phyloP scores from a whole-genome alignment of 2,113 vertebrate species.

The Gasterosteus nipponicus region DNA sequence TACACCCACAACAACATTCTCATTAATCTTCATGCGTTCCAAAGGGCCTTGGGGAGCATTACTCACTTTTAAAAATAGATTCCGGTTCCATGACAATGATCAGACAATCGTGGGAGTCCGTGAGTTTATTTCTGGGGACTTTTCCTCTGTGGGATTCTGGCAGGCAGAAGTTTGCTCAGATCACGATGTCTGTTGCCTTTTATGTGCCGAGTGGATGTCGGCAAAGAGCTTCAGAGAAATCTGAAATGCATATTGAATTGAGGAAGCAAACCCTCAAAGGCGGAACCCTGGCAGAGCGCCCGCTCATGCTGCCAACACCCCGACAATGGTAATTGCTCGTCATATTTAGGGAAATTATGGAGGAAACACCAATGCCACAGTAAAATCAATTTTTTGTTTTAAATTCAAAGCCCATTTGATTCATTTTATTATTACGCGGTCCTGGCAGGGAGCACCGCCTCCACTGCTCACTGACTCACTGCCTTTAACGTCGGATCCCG shows the following conservation, averaged over 20 bases:
- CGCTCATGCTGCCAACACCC: slow-evolving; percentile 58
- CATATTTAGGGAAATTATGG: slow-evolving; percentile 65
- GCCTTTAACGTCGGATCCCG: slow-evolving; percentile 42
- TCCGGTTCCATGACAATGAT: slow-evolving; percentile 30
- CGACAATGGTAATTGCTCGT: slow-evolving; percentile 73
- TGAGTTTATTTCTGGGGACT: slow-evolving; percentile 53
- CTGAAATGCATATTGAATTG: slow-evolving; percentile 72
- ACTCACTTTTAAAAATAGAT: slow-evolving; percentile 51
- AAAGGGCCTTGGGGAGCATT: slow-evolving; percentile 36
- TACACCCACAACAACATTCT: slow-evolving; percentile 30
- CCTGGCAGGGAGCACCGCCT: slow-evolving; percentile 23
- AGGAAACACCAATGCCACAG: slow-evolving; percentile 55
- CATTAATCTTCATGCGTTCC: slow-evolving; percentile 51
- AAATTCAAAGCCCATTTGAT: slow-evolving; percentile 45
- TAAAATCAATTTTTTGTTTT: slow-evolving; percentile 45
- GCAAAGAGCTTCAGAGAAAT: slow-evolving; percentile 64
- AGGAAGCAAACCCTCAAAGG: slow-evolving; percentile 66
- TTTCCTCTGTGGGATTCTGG: slow-evolving; percentile 14
- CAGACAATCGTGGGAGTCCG: slow-evolving; percentile 14
- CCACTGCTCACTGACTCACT: slow-evolving; percentile 6
- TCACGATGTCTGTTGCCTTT: slow-evolving; percentile 57
- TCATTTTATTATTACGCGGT: slow-evolving; percentile 29
- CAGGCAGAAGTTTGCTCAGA: slow-evolving; percentile 40
- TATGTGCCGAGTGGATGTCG: slow-evolving; percentile 47
- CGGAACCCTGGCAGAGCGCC: slow-evolving; percentile 60